Conservation (phyloP, 2,888 invertebrate species). For the Aethes cnicana region DNA sequence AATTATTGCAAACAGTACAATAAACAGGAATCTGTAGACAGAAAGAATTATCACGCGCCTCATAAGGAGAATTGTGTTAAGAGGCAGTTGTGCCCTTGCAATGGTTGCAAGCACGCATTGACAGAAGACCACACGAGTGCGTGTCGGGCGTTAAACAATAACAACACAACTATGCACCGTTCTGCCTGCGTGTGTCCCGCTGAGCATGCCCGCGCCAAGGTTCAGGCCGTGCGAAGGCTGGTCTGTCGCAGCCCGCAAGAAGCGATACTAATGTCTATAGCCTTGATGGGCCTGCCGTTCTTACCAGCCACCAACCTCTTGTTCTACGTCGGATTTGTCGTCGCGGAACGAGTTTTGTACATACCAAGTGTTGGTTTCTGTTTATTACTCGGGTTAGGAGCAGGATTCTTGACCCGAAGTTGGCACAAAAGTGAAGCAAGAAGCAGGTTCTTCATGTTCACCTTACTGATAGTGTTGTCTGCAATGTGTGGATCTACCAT, state of each 20-base stretch:
- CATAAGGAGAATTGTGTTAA: conserved; percentile 69
- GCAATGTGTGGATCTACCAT: conserved; percentile 90
- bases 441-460: conserved; percentile 68
- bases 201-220: conserved; percentile 55
- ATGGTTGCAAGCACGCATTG: conserved; percentile 86
- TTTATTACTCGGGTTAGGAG: conserved; percentile 90
- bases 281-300: conserved; percentile 94
- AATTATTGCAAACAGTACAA: conserved; percentile 68
- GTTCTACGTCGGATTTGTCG: conserved; percentile 99
- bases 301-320: conserved; percentile 97
- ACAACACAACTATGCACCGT: conserved; percentile 83
- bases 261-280: conserved; percentile 84
- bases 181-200: conserved; percentile 73
- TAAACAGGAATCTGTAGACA: conserved; percentile 67
- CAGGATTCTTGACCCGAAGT: conserved; percentile 71
- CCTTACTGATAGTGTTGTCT: conserved; percentile 83
- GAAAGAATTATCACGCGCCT: conserved; percentile 63
- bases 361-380: conserved; percentile 98
- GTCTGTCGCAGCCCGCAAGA: conserved; percentile 69
- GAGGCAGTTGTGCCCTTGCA: conserved; percentile 81
- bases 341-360: conserved; percentile 97
- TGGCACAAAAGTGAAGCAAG: conserved; percentile 71
- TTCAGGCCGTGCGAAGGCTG: conserved; percentile 52
- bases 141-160: conserved; percentile 88
- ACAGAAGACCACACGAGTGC: conserved; percentile 86